Evolutionary conservation across 1,140 invertebrate genomes (phyloP).

Genomic region (Meteorus sp.): DNA sequence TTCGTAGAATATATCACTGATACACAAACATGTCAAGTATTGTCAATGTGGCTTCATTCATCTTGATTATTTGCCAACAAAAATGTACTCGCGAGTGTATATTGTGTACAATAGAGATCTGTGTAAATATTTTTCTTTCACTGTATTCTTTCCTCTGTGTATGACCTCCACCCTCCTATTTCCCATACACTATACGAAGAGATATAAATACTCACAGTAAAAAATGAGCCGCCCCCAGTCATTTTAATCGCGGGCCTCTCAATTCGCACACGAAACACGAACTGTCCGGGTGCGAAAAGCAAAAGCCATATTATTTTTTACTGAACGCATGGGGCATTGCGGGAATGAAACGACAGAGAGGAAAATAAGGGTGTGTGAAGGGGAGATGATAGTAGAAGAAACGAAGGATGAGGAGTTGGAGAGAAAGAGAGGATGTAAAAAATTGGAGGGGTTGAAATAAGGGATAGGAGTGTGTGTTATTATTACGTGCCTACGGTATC

Average conservation of each 20-base stretch:
- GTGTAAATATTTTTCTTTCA: no score
- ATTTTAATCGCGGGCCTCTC: conserved; percentile 17
- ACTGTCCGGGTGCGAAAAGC: conserved; percentile 23
- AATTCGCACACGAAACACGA: conserved; percentile 28
- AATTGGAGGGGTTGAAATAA: conserved; percentile 7
- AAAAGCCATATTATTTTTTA: conserved; percentile 29
- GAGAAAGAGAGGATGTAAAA: background rate
- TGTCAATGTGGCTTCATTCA: no score
- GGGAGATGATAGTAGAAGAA: conserved; percentile 24
- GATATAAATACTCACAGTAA: conserved; percentile 13
- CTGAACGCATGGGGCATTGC: background rate
- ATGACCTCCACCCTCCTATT: no score
- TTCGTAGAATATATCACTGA: no score
- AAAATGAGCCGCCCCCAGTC: conserved; percentile 14
- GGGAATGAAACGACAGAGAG: background rate
- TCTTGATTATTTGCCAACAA: no score
- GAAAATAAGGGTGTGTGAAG: no score
- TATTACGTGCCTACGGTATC: conserved; percentile 42
- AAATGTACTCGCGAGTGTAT: no score
- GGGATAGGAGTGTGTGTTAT: conserved; percentile 33
- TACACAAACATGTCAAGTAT: no score
- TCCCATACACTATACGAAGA: no score
- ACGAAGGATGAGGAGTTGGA: conserved; percentile 9
- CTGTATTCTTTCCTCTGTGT: no score
- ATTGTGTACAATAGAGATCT: no score